Base-by-base conservation (phyloP, 2,888 invertebrate genomes). In the Alloscopus bannaensis region DNA sequence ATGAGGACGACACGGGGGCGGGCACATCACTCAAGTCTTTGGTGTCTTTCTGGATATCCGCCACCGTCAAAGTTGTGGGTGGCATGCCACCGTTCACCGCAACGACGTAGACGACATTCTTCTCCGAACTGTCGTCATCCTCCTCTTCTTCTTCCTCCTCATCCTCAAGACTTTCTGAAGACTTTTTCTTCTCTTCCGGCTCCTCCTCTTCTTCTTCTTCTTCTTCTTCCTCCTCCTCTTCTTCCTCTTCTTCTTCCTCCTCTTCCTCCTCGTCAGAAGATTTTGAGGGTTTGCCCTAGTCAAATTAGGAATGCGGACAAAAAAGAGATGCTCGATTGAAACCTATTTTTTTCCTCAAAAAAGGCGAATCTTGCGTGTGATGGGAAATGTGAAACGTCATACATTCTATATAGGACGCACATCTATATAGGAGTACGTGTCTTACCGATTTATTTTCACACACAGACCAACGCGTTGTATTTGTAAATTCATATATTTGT, bases 101-200 rank as follows among this genome's bases (percentile, higher is more conserved):
- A 11, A 64, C 52, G 13, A 60, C 77, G 18, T 55, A 71, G 13
- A 78, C 62, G 16, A 72, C 77, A 29, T 81, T 77, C 36, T 83
- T 82, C 18, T 76, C 73, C 18, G 80, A 82, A 28, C 70, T 78
- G 2, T 75, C 73, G 24, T 82, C 83, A 4, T 80, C 81, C 8
- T 78, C 81, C 1, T 73, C 80, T 13, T 78, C 76, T 8, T 82
- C 81, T n/a, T 82, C 86, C 28, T 84, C 86, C 4, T 81, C 81
- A 0, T 81, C 81, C 20, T 79, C 76, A 18, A 78, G 52, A 59
- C 70, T 73, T 22, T 80, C 69, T 18, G 75, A 60, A 13, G 68
- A 78, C 36, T 68, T 68, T 8, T 47, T 50, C 16, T 28, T 52
- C 11, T 57, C 22, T 45, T 69, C 60, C 16, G 60, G 55, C 18